These are phyloP conservation scores for Cebus imitator DNA, from an alignment of 2,113 vertebrate species.

Conservation along the genomic window DNA sequence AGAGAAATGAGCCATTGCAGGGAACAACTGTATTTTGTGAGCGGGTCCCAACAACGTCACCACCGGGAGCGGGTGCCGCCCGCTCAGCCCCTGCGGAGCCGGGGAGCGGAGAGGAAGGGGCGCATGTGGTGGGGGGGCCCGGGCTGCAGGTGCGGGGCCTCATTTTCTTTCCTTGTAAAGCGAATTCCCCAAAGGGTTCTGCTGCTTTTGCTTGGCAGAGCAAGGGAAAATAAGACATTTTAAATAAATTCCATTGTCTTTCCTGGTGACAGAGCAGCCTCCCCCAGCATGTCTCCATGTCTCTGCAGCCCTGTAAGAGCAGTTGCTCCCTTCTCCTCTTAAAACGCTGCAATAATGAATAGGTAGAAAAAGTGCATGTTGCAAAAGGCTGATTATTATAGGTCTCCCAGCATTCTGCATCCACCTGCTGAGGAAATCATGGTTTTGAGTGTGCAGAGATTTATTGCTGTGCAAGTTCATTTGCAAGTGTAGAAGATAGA, in stretches of 20 bases:
- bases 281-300: constrained; percentile 25
- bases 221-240: background rate
- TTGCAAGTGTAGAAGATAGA: background rate
- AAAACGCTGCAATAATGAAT: accelerated
- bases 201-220: constrained; percentile 30
- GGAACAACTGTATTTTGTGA: background rate
- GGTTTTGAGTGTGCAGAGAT: background rate
- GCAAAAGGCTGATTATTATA: constrained; percentile 25
- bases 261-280: background rate
- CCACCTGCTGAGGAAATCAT: constrained; percentile 61
- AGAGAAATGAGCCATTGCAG: background rate
- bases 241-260: background rate
- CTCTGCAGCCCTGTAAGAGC: background rate
- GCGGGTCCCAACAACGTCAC: accelerated
- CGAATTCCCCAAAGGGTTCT: background rate
- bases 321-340: background rate
- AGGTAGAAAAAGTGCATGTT: constrained; percentile 66
- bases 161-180: background rate
- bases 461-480: background rate
- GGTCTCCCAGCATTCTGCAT: constrained; percentile 56
- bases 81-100: accelerated
- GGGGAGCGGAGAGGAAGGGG: background rate
- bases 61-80: accelerated
- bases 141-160: accelerated
- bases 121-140: accelerated